Base-by-base conservation (phyloP, 2,797 vertebrate genomes). In the Macropodus opercularis region DNA sequence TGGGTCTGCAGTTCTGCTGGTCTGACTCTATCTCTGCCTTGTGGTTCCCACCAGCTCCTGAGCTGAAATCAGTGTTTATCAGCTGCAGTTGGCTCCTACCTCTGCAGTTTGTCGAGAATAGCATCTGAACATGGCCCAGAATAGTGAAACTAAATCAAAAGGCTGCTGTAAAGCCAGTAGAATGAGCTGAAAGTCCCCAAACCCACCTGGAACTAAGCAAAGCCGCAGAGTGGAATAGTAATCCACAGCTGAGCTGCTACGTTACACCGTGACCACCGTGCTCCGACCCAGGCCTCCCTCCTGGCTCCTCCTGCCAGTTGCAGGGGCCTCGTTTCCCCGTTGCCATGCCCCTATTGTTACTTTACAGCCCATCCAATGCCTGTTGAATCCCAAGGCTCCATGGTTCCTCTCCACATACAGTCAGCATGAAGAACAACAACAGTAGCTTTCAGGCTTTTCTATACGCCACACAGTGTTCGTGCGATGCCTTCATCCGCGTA, bases 281-380 rank as follows among this genome's bases (percentile, higher is more conserved):
- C 66, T 77, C n/a, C n/a, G n/a, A n/a, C n/a, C n/a, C n/a, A n/a
- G 74, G 68, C 80, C 71, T 67, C 53, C 44, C 24, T 9, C 21
- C 65, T 27, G 36, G 52, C 52, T 71, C 43, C 63, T 60, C 58
- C 79, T 86, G 85, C 84, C 84, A 90, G 53, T 81, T 10, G 31
- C 22, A 58, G 62, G 79, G 77, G 64, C 40, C 51, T 68, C 75
- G 64, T 68, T 86, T 87, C 84, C 73, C 73, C 69, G 43, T 79
- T 49, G 46, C 70, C 53, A 15, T 17, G 55, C 47, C 55, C 73
- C 74, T 39, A 72, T 85, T 86, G 79, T 88, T 80, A 23, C 62
- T 34, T 32, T 59, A 57, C 62, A 72, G 82, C 68, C 77, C 59
- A 81, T 79, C 60, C 63, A 72, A 62, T 57, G 61, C 46, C 56